Percentiles rank a stretch among this genome's conserved stretches.
These are phyloP conservation scores for Trypoxylus dichotomus DNA, from an alignment of 1,140 invertebrate species.

Conservation along the genomic window DNA sequence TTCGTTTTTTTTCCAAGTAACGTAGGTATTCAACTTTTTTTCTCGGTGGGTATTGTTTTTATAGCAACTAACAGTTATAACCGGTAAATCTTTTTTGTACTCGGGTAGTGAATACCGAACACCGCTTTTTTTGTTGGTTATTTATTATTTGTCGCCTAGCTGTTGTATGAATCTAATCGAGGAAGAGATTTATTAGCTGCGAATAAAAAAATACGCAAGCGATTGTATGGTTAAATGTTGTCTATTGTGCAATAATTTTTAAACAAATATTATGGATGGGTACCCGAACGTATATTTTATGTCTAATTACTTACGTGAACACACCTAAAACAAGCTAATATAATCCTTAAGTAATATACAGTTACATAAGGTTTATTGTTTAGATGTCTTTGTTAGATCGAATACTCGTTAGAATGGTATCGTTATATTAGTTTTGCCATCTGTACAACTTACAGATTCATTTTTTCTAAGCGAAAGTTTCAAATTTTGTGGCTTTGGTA, in stretches of 20 bases:
- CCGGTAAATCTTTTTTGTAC: conserved; percentile 9
- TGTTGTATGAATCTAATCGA: background rate
- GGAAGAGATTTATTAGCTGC: conserved; percentile 3
- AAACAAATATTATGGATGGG: background rate
- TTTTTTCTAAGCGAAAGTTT: too few species aligned
- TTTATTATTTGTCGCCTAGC: conserved; percentile 9
- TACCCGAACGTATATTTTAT: background rate
- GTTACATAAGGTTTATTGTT: background rate
- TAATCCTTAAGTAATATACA: background rate
- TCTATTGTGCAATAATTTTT: background rate
- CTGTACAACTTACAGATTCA: too few species aligned
- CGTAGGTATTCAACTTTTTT: background rate
- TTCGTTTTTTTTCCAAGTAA: background rate
- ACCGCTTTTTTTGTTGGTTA: background rate
- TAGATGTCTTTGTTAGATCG: too few species aligned
- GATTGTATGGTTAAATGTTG: background rate
- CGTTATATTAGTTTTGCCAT: too few species aligned
- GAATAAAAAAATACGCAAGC: background rate
- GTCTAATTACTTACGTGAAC: background rate
- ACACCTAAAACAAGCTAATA: background rate
- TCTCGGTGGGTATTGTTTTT: background rate
- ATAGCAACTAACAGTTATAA: background rate
- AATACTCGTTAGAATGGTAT: too few species aligned
- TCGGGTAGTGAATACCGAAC: background rate
- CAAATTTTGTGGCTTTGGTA: too few species aligned